Evolutionary conservation across 2,888 invertebrate species (phyloP).

Genomic region (Odontocerum albicorne): DNA sequence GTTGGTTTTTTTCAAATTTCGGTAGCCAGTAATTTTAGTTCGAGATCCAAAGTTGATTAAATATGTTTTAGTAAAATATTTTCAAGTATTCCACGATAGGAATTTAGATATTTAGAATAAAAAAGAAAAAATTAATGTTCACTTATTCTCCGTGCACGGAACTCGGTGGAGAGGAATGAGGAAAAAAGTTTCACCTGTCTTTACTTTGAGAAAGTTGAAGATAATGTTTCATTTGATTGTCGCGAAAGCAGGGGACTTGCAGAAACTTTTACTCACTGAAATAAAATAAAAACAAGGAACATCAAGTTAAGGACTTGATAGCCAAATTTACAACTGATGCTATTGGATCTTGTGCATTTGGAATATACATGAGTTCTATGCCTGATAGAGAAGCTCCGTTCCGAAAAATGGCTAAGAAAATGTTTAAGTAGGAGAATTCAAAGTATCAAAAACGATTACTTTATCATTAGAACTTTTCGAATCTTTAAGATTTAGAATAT

Average conservation of each 20-base stretch:
- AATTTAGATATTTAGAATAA: conserved; percentile 37
- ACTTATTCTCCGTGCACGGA: conserved; percentile 44
- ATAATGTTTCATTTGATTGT: conserved; percentile 44
- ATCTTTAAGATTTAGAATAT: conserved; percentile 36
- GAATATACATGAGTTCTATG: conserved; percentile 33
- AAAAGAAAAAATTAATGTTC: conserved; percentile 41
- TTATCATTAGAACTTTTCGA: conserved; percentile 13
- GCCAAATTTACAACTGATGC: conserved; percentile 26
- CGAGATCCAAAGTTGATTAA: conserved; percentile 24
- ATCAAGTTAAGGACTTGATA: conserved; percentile 17
- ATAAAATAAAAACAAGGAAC: background rate
- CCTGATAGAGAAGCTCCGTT: conserved; percentile 14
- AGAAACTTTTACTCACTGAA: conserved; percentile 37
- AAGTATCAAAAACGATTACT: background rate
- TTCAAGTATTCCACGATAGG: conserved; percentile 17
- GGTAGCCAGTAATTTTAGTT: conserved; percentile 15
- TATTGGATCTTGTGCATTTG: conserved; percentile 41
- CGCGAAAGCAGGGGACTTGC: conserved; percentile 41
- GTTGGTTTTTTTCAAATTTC: conserved; percentile 14
- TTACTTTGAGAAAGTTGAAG: conserved; percentile 46
- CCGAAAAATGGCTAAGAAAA: conserved; percentile 17
- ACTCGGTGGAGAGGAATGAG: conserved; percentile 44
- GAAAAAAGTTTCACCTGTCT: conserved; percentile 44
- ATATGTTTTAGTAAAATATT: conserved; percentile 25
- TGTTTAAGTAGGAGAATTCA: no score